A percentile compares a stretch with the other conserved stretches of the same genome.
Conservation (phyloP, 2,797 vertebrate genomes). For the Chrosomus eos region DNA sequence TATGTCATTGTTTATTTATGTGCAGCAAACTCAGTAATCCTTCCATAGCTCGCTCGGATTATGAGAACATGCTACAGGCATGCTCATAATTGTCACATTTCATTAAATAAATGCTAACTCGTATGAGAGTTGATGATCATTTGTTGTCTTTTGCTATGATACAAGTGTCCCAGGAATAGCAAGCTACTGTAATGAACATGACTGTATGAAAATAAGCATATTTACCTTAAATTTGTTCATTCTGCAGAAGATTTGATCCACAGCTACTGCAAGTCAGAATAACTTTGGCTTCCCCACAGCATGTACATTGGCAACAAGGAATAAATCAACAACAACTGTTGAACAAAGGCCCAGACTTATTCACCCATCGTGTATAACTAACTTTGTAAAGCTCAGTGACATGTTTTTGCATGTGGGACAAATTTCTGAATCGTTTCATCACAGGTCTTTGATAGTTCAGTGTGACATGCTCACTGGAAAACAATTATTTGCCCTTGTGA, state of each 20-base stretch:
- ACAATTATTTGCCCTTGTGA: slow-evolving; percentile 37
- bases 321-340: not conserved
- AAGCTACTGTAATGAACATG: not conserved
- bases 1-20: slow-evolving; percentile 50
- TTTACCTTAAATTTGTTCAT: not conserved
- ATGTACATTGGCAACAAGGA: not conserved
- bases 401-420: not conserved
- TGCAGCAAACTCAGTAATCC: slow-evolving; percentile 32
- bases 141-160: slow-evolving; percentile 9
- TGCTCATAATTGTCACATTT: slow-evolving; percentile 18
- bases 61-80: not conserved
- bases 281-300: not conserved
- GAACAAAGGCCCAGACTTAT: not conserved
- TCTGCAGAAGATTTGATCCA: not conserved
- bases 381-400: not conserved
- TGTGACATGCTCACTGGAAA: slow-evolving; percentile 18
- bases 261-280: not conserved
- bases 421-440: not conserved
- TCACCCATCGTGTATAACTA: not conserved
- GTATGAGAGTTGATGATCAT: slow-evolving; percentile 2
- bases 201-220: not conserved
- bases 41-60: not conserved
- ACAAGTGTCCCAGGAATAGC: not conserved
- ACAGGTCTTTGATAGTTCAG: slow-evolving; percentile 14
- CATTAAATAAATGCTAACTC: slow-evolving; percentile 21